Conservation (phyloP, 2,888 invertebrate species). For the Ernsta delagoae region DNA sequence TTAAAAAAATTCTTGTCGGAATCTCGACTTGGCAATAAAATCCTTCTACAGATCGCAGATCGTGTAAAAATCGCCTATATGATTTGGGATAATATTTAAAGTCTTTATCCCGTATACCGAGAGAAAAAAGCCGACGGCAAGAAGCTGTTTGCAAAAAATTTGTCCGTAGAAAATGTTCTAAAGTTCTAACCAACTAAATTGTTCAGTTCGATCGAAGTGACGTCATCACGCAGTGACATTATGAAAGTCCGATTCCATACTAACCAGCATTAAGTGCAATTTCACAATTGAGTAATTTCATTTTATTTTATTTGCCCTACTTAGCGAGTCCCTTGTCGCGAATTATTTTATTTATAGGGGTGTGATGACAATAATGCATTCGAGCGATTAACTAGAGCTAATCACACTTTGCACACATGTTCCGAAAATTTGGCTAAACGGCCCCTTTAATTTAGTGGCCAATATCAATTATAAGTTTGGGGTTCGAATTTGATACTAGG, state of each 20-base stretch:
- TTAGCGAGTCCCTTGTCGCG: slow-evolving; percentile 4
- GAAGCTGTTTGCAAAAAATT: too few relatives aligned
- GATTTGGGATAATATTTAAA: too few relatives aligned
- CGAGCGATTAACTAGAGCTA: slow-evolving; percentile 11
- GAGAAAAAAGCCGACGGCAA: too few relatives aligned
- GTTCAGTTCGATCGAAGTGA: too few relatives aligned
- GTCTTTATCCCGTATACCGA: too few relatives aligned
- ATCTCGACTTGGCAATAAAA: too few relatives aligned
- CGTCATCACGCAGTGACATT: background rate
- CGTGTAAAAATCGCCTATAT: too few relatives aligned
- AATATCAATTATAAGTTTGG: background rate
- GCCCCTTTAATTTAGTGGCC: background rate
- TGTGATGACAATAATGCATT: slow-evolving; percentile 20
- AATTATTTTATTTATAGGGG: slow-evolving; percentile 28
- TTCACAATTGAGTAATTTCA: slow-evolving; percentile 13
- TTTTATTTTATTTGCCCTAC: slow-evolving; percentile 22
- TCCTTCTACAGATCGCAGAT: too few relatives aligned
- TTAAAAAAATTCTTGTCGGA: too few relatives aligned
- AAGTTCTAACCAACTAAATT: too few relatives aligned
- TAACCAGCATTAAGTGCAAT: background rate
- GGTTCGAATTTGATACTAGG: background rate
- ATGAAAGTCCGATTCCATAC: background rate
- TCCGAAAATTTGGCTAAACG: slow-evolving; percentile 1
- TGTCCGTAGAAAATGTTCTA: too few relatives aligned
- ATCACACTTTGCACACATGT: slow-evolving; percentile 27